Evolutionary conservation across 2,888 invertebrate species (phyloP).

Genomic region (Acrobasis suavella): DNA sequence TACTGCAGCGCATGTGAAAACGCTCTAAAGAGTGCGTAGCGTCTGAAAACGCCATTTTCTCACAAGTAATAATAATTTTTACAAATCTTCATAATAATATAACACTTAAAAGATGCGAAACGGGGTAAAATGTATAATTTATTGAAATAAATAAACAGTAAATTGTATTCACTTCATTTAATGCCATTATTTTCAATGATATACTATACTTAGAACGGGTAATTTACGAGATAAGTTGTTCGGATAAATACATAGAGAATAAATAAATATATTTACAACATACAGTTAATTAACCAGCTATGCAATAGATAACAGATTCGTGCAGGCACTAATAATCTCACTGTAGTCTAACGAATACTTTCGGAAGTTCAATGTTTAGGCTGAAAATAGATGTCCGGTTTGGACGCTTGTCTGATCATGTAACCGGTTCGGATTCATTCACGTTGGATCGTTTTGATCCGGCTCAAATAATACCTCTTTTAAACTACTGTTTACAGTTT

Average conservation of each 20-base stretch:
- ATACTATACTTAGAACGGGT: not conserved
- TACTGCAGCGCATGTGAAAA: no score
- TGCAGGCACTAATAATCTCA: slow-evolving; percentile 58
- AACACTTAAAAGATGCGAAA: no score
- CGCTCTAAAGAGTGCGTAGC: no score
- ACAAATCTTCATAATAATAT: no score
- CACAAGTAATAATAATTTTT: no score
- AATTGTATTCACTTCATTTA: not conserved
- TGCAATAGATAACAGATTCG: slow-evolving; percentile 30
- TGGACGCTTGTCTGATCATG: no score
- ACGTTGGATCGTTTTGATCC: no score
- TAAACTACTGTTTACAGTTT: no score
- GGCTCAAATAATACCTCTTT: no score
- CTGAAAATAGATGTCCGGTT: no score
- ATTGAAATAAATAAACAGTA: slow-evolving; percentile 25
- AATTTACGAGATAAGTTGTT: slow-evolving; percentile 4
- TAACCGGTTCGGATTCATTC: no score
- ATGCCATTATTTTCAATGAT: slow-evolving; percentile 7
- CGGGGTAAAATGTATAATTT: not conserved
- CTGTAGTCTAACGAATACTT: slow-evolving; percentile 42
- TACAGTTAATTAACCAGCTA: not conserved
- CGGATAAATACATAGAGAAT: not conserved
- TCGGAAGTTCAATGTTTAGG: slow-evolving; percentile 30
- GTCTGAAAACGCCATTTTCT: no score
- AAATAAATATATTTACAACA: slow-evolving; percentile 18